These are phyloP conservation scores for Lasioglossum zephyrum DNA, from an alignment of 2,888 invertebrate species.

Conservation along the genomic window DNA sequence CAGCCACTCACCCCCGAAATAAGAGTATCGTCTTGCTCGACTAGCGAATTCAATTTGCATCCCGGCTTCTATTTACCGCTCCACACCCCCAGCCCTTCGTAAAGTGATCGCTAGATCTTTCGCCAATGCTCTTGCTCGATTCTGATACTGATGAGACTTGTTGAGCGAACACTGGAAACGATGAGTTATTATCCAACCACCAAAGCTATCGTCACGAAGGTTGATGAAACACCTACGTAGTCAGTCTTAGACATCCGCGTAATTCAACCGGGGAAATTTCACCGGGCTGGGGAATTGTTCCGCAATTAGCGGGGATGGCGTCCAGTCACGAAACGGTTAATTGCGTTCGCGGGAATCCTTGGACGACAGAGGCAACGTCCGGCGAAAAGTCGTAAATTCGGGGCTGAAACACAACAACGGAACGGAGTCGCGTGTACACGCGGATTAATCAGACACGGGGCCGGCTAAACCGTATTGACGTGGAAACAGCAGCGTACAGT, in stretches of 20 bases:
- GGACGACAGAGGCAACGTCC: not conserved
- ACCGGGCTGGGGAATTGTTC: not conserved
- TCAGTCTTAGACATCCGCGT: not conserved
- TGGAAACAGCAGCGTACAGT: slow-evolving; percentile 6
- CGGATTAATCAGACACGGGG: slow-evolving; percentile 47
- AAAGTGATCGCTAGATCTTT: not conserved
- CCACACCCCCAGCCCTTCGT: not conserved
- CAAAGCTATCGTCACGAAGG: not conserved
- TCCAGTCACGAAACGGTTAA: not conserved
- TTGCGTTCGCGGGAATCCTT: slow-evolving; percentile 19
- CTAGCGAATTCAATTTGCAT: slow-evolving; percentile 81
- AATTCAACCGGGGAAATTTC: not conserved
- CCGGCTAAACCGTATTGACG: slow-evolving; percentile 53
- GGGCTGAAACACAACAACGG: not conserved
- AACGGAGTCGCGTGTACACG: slow-evolving; percentile 36
- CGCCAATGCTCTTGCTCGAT: not conserved
- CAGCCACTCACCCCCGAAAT: slow-evolving; percentile 62
- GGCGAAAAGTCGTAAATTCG: slow-evolving; percentile 32
- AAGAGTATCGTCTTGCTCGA: slow-evolving; percentile 69
- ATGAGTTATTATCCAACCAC: not conserved
- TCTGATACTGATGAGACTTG: not conserved
- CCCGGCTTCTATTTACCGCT: slow-evolving; percentile 63
- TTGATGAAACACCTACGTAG: not conserved
- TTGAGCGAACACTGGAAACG: not conserved
- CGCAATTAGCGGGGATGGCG: not conserved